Evolutionary conservation across 2,888 invertebrate genomes (phyloP).

Genomic region (Lycaena phlaeas): DNA sequence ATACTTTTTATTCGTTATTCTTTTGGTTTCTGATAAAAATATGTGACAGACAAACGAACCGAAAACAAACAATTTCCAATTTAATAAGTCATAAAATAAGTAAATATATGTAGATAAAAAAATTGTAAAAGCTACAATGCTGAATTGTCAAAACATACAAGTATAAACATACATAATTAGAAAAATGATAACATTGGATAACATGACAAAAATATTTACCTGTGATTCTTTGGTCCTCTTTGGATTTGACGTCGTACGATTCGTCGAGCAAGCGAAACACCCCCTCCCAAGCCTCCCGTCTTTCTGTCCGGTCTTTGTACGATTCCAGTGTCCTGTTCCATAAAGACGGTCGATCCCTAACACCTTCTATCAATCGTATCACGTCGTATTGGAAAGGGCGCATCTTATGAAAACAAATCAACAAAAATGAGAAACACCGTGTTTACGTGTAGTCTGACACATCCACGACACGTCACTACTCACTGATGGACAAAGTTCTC

Average conservation of each 20-base stretch:
- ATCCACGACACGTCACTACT: constrained; percentile 55
- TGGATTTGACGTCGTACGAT: constrained; percentile 41
- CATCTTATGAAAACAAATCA: no score
- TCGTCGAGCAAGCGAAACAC: constrained; percentile 45
- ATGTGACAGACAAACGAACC: no score
- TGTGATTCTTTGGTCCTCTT: constrained; percentile 39
- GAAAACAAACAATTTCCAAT: no score
- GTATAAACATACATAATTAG: no score
- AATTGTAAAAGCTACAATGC: no score
- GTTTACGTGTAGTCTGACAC: constrained; percentile 30
- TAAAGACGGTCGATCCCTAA: constrained; percentile 45
- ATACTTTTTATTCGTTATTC: no score
- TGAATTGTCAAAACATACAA: no score
- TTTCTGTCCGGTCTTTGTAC: constrained; percentile 54
- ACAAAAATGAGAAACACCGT: no score
- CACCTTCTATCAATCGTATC: constrained; percentile 34
- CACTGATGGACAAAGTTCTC: constrained; percentile 28
- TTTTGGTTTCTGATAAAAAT: no score
- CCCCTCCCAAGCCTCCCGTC: constrained; percentile 51
- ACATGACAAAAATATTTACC: constrained; percentile 33
- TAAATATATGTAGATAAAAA: no score
- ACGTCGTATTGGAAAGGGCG: constrained; percentile 54
- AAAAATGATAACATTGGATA: neutral
- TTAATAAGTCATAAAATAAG: no score
- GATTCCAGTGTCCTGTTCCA: constrained; percentile 55